phyloP scores from a whole-genome alignment of 2,113 vertebrate genomes.

The Pelmatolapia mariae region DNA sequence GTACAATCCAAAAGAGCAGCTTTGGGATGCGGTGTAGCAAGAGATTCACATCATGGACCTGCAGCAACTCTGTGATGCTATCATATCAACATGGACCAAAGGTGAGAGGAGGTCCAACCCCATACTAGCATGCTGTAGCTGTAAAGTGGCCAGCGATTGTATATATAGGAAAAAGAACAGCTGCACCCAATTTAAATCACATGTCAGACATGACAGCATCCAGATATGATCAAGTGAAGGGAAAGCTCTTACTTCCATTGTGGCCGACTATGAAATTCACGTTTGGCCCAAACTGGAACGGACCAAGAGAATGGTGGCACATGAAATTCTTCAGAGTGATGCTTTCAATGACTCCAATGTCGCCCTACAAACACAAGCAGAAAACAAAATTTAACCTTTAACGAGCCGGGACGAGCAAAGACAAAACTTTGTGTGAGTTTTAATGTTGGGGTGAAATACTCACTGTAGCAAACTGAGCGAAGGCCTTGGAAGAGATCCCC shows the following conservation, averaged over 20 bases:
- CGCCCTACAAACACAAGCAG: slow-evolving; percentile 44
- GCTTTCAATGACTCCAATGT: slow-evolving; percentile 88
- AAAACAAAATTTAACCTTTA: not conserved
- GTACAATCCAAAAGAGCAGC: not conserved
- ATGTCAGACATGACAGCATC: not conserved
- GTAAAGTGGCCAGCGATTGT: not conserved
- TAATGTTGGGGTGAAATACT: not conserved
- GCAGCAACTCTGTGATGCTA: not conserved
- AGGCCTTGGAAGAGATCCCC: not conserved
- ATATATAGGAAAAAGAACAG: not conserved
- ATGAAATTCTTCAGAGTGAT: slow-evolving; percentile 89
- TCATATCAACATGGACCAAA: not conserved
- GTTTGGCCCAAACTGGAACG: slow-evolving; percentile 87
- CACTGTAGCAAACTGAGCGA: not conserved
- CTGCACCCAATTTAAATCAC: not conserved
- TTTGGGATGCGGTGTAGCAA: not conserved
- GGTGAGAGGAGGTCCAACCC: not conserved
- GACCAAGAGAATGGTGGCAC: slow-evolving; percentile 85
- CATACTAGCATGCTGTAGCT: not conserved
- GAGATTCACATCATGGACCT: not conserved
- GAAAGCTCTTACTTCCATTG: slow-evolving; percentile 86
- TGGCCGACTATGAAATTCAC: slow-evolving; percentile 90
- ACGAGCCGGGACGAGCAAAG: not conserved
- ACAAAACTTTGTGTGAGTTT: not conserved
- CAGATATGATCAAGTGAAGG: not conserved